Conservation (phyloP, 2,888 invertebrate species). For the Synanthedon tipuliformis region DNA sequence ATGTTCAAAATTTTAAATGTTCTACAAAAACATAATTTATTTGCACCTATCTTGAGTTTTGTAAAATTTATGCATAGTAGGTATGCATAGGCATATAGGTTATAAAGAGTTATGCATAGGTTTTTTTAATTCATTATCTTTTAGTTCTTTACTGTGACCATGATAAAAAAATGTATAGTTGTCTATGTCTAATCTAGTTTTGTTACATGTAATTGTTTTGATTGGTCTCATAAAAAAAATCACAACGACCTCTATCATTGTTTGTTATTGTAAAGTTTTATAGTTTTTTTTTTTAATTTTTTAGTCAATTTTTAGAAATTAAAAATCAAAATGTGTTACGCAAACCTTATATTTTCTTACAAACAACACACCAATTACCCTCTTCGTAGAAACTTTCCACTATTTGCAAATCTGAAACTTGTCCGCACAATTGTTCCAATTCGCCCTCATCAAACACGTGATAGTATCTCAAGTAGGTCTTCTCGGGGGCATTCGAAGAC, state of each 20-base stretch:
- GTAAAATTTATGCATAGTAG: too few relatives aligned
- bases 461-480: conserved; percentile 86
- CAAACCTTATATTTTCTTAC: conserved; percentile 69
- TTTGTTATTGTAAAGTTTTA: conserved; percentile 25
- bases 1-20: too few relatives aligned
- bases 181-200: too few relatives aligned
- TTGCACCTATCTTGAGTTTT: too few relatives aligned
- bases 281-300: conserved; percentile 34
- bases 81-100: too few relatives aligned
- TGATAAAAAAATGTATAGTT: too few relatives aligned
- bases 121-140: too few relatives aligned
- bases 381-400: conserved; percentile 88
- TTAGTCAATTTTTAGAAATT: conserved; percentile 31
- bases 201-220: neutral
- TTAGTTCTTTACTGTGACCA: too few relatives aligned
- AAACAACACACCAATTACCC: conserved; percentile 94
- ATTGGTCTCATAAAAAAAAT: neutral
- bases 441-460: conserved; percentile 93
- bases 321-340: conserved; percentile 33
- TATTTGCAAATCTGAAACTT: conserved; percentile 65
- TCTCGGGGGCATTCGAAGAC: conserved; percentile 37
- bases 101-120: too few relatives aligned
- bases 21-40: too few relatives aligned
- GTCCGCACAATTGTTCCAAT: conserved; percentile 74
- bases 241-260: neutral